Base-by-base conservation (phyloP, 2,113 vertebrate species). In the Nothoprocta pentlandii region DNA sequence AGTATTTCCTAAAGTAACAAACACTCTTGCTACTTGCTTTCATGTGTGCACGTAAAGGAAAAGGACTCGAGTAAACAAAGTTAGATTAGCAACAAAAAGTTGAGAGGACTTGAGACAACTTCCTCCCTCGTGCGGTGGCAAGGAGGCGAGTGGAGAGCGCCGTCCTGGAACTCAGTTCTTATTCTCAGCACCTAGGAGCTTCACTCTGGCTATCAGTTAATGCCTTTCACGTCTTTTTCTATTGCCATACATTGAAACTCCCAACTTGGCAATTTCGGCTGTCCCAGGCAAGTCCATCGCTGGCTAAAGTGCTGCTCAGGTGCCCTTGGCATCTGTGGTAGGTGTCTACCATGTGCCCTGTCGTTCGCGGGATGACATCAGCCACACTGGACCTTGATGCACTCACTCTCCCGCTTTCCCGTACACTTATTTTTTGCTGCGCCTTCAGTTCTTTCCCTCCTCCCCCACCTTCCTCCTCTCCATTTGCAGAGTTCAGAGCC, bases 391-490 rank as follows among this genome's bases (percentile, higher is more conserved):
- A 34, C 61, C 80, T 67, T 16, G 46, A 8, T 4, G 82, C 64
- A 26, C 20, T 1, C 4, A 14, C 79, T 6, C 39, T 12, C 53
- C 42, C 46, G 25, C 34, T 36, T 32, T 41, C 47, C 17, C 54
- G 17, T 56, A 59, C 82, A 54, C 63, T 3, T 53, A 94, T 95
- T 51, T 83, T 95, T 53, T 83, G 82, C 93, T 92, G 93, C 42
- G 92, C 78, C 91, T 92, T 91, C 75, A 95, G 5, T 85, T 84
- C 88, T 87, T 46, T 91, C 94, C 67, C 96, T 96, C 94, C 96
- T 96, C 94, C 94, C 91, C 89, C 85, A 73, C 71, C 92, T 78
- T 73, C 41, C 41, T 22, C 86, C 80, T 63, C 88, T 53, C 92
- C 90, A 66, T 66, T 86, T 23, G 89, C 85, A 34, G 85, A 10